A percentile compares a stretch with the other conserved stretches of the same genome.
Evolutionary conservation across 23 tunicate genomes (phyloP).

Genomic region (Styela plicata): DNA sequence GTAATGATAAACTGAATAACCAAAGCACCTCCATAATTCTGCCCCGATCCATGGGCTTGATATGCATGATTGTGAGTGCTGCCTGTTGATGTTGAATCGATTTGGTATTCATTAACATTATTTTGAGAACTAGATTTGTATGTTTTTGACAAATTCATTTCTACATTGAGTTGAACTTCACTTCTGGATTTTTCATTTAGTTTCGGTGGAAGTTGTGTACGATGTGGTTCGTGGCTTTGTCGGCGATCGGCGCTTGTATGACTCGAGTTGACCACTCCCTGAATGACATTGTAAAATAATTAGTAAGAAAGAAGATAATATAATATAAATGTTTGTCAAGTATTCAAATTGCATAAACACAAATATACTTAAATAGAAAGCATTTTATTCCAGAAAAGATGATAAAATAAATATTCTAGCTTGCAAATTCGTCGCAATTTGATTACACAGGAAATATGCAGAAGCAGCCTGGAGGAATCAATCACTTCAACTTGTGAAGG

Average conservation of each 20-base stretch:
- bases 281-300: too few relatives aligned
- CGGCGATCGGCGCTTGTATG: conserved; percentile 9
- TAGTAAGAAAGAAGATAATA: too few relatives aligned
- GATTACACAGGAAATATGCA: too few relatives aligned
- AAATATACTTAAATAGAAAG: too few relatives aligned
- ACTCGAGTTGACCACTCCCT: neutral
- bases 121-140: neutral
- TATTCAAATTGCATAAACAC: too few relatives aligned
- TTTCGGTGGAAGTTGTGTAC: neutral
- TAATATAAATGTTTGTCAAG: too few relatives aligned
- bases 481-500: too few relatives aligned
- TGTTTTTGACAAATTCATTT: conserved; percentile 1
- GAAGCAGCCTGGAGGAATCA: too few relatives aligned
- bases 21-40: neutral
- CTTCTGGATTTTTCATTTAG: conserved; percentile 20
- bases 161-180: neutral
- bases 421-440: too few relatives aligned
- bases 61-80: neutral
- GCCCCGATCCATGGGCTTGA: neutral
- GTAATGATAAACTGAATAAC: too few relatives aligned
- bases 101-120: neutral
- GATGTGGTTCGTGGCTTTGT: conserved; percentile 24
- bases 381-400: too few relatives aligned
- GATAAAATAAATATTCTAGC: too few relatives aligned
- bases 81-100: neutral